phyloP scores from a whole-genome alignment of 2,113 vertebrate species.

The Halcyon malimbica region DNA sequence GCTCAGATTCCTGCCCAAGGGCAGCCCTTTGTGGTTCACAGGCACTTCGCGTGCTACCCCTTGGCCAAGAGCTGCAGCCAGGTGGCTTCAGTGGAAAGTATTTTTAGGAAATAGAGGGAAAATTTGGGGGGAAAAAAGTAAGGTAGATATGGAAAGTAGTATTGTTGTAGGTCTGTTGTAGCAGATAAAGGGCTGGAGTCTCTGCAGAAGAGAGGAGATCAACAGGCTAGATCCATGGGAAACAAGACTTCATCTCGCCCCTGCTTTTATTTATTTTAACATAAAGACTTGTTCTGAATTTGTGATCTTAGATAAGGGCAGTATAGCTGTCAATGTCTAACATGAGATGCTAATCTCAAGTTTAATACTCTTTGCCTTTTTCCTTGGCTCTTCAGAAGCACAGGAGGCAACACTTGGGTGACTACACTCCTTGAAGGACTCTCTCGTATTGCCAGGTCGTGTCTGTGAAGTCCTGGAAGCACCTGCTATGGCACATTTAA shows the following conservation, averaged over 20 bases:
- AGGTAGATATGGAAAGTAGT: background rate
- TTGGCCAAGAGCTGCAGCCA: background rate
- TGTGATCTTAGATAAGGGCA: background rate
- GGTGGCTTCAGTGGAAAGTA: background rate
- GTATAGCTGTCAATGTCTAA: background rate
- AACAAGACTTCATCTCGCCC: background rate
- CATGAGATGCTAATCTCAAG: background rate
- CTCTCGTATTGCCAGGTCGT: background rate
- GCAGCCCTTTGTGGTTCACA: background rate
- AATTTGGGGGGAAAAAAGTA: background rate
- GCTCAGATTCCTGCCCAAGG: background rate
- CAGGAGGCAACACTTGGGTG: background rate
- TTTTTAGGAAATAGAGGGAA: no score
- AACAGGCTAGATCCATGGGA: background rate
- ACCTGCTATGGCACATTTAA: background rate
- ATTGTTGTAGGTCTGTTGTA: background rate
- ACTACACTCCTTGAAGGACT: background rate
- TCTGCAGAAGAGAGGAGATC: background rate
- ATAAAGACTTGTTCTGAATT: background rate
- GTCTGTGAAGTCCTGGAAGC: background rate
- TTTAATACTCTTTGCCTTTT: background rate
- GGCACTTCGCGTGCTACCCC: background rate
- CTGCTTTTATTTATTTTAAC: background rate
- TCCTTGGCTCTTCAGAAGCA: background rate
- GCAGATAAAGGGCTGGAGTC: background rate